Evolutionary conservation across 2,888 invertebrate genomes (phyloP).

Genomic region (Torymus auratus): DNA sequence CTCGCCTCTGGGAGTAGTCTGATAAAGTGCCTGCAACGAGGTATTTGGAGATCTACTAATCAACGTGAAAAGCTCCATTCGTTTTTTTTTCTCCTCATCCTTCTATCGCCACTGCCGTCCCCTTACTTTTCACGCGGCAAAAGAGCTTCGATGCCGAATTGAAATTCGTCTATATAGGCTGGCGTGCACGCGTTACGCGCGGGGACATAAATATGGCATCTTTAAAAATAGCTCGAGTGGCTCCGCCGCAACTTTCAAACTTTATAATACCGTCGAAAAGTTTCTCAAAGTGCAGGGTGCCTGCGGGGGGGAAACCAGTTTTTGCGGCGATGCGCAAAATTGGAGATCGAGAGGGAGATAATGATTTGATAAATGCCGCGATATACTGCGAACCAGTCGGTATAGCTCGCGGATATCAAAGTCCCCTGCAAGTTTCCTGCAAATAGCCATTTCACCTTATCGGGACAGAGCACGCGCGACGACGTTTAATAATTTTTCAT

Average conservation of each 20-base stretch:
- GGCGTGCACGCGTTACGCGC: background rate
- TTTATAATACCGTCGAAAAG: slow-evolving; percentile 20
- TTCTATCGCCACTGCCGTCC: background rate
- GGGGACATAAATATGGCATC: slow-evolving; percentile 23
- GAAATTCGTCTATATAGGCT: background rate
- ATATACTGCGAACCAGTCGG: background rate
- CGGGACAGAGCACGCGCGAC: too few relatives aligned
- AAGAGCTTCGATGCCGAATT: background rate
- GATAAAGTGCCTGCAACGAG: slow-evolving; percentile 53
- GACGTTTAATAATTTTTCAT: too few relatives aligned
- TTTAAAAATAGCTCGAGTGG: slow-evolving; percentile 11
- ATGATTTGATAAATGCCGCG: slow-evolving; percentile 33
- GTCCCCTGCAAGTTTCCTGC: too few relatives aligned
- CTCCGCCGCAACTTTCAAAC: background rate
- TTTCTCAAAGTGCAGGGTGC: background rate
- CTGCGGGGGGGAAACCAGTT: background rate
- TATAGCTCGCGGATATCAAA: too few relatives aligned
- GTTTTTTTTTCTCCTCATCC: slow-evolving; percentile 9
- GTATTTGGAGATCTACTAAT: slow-evolving; percentile 48
- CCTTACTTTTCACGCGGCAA: too few relatives aligned
- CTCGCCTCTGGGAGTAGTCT: slow-evolving; percentile 5
- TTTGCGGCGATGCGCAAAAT: slow-evolving; percentile 17
- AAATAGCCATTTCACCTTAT: too few relatives aligned
- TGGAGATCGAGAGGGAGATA: slow-evolving; percentile 28
- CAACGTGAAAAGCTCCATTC: slow-evolving; percentile 37